A percentile compares a stretch with the other conserved stretches of the same genome.
Conservation (phyloP, 2,888 invertebrate species). For the Halictus quadricinctus region DNA sequence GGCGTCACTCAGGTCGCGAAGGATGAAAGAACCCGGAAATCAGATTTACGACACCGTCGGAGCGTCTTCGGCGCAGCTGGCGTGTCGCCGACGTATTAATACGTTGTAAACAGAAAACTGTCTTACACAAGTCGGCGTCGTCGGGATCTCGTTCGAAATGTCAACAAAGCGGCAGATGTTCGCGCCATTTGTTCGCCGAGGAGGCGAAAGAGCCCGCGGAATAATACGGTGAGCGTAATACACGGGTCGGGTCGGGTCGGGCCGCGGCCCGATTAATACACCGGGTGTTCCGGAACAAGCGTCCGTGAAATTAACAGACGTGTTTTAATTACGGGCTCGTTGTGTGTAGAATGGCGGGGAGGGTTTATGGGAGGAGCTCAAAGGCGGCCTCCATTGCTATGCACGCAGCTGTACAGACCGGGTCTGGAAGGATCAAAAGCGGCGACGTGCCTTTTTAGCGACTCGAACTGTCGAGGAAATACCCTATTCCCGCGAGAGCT, state of each 20-base stretch:
- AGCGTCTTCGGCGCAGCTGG: background rate
- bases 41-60: background rate
- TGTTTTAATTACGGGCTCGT: background rate
- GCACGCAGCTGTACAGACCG: constrained; percentile 7
- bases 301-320: constrained; percentile 10
- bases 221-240: background rate
- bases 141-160: constrained; percentile 5
- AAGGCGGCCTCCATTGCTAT: background rate
- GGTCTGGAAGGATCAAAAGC: constrained; percentile 9
- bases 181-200: background rate
- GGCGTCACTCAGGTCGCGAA: background rate
- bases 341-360: background rate
- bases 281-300: background rate
- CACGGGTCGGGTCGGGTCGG: background rate
- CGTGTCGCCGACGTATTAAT: constrained; percentile 17
- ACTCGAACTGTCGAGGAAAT: constrained; percentile 16
- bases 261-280: constrained; percentile 2
- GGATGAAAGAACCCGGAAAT: background rate
- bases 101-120: background rate
- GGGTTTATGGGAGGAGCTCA: background rate
- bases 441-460: constrained; percentile 5
- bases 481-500: background rate
- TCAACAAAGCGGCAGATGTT: constrained; percentile 14
- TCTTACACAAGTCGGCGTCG: background rate
- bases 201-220: background rate